Percentiles rank a stretch among this genome's conserved stretches.
phyloP scores from a whole-genome alignment of 2,888 invertebrate genomes.

The Plutella xylostella region DNA sequence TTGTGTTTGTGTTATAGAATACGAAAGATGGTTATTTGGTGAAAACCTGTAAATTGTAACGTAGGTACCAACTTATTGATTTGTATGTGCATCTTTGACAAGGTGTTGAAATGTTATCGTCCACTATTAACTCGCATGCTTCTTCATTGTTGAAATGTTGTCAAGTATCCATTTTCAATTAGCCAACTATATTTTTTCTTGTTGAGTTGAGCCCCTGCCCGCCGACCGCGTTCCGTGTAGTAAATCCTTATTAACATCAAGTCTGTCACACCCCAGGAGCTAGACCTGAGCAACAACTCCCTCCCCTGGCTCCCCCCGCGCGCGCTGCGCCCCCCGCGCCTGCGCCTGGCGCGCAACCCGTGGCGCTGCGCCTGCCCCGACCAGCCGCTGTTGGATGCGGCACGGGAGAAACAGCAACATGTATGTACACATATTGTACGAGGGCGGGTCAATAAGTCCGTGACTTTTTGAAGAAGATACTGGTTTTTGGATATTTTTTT shows the following conservation, averaged over 20 bases:
- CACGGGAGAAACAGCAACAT: not conserved
- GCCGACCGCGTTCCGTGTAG: conserved; percentile 10
- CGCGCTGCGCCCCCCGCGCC: conserved; percentile 12
- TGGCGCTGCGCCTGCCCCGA: conserved; percentile 21
- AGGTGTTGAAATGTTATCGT: not conserved
- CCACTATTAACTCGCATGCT: not conserved
- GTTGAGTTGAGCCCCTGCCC: not conserved
- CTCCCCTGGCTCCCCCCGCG: conserved; percentile 12
- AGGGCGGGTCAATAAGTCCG: no score
- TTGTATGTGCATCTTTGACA: not conserved
- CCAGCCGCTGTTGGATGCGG: conserved; percentile 8
- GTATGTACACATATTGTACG: not conserved
- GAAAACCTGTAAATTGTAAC: not conserved
- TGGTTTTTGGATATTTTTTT: no score
- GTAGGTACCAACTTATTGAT: not conserved
- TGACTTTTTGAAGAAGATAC: no score
- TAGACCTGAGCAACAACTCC: conserved; percentile 22
- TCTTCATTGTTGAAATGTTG: not conserved
- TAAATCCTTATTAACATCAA: not conserved
- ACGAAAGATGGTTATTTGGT: not conserved
- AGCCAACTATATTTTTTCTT: not conserved
- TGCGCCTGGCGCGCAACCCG: conserved; percentile 22
- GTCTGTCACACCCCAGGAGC: conserved; percentile 10
- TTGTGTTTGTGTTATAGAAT: not conserved
- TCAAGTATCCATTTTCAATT: not conserved